phyloP scores from a whole-genome alignment of 2,113 vertebrate species.

The pig (Sus scrofa) region DNA sequence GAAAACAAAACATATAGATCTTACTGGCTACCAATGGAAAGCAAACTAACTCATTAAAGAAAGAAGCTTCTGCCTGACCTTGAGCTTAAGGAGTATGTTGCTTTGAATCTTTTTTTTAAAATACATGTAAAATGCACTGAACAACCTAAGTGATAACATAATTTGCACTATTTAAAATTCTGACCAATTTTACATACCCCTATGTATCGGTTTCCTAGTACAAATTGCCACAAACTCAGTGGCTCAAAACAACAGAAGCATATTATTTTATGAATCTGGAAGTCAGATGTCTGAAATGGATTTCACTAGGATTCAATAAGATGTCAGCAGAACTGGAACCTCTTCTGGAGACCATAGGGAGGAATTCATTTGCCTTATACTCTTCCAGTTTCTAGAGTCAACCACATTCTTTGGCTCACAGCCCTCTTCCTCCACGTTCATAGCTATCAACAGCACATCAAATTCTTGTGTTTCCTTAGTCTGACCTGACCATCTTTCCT shows the following conservation, averaged over 20 bases:
- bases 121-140: not conserved
- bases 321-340: not conserved
- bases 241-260: not conserved
- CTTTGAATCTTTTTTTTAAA: not conserved
- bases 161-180: not conserved
- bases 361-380: fast-evolving
- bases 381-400: not conserved
- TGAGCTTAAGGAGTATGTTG: not conserved
- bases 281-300: not conserved
- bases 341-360: not conserved
- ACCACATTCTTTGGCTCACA: not conserved
- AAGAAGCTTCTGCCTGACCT: not conserved
- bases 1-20: not conserved
- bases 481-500: not conserved
- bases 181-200: not conserved
- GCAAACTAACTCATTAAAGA: not conserved
- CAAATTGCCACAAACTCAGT: not conserved
- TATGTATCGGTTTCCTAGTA: not conserved
- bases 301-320: not conserved
- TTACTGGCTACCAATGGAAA: not conserved
- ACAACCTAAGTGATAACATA: not conserved
- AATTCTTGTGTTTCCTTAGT: not conserved
- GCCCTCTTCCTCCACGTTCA: not conserved
- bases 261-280: not conserved
- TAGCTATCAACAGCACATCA: not conserved